Evolutionary conservation across 1,140 invertebrate genomes (phyloP).

Genomic region (Hormaphis cornu): DNA sequence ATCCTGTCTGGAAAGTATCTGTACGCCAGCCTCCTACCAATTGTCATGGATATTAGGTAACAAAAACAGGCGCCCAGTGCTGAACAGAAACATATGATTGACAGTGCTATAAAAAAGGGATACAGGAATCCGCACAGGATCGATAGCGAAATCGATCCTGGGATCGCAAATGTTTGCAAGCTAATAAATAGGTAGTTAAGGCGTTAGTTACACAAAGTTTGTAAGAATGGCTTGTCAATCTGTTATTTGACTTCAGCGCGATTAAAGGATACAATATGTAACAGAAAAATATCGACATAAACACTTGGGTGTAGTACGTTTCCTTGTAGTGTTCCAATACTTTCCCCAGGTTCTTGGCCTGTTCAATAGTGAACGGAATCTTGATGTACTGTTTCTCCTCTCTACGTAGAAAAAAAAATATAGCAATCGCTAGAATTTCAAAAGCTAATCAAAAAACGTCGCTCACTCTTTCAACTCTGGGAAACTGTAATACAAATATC

Average conservation of each 20-base stretch:
- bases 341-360: constrained; percentile 88
- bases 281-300: constrained; percentile 77
- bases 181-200: constrained; percentile 48
- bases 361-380: constrained; percentile 86
- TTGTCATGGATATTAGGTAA: constrained; percentile 81
- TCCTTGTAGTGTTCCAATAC: constrained; percentile 90
- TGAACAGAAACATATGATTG: constrained; percentile 91
- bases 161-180: constrained; percentile 98
- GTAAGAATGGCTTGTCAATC: neutral
- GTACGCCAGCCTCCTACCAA: constrained; percentile 74
- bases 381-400: constrained; percentile 81
- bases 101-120: constrained; percentile 78
- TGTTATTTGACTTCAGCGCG: neutral
- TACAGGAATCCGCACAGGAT: constrained; percentile 97
- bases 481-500: constrained; percentile 64
- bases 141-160: constrained; percentile 94
- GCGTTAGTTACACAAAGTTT: too few species aligned
- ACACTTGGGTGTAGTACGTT: constrained; percentile 84
- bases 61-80: constrained; percentile 91
- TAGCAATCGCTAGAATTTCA: neutral
- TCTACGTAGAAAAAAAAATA: constrained; percentile 52
- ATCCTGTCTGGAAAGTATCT: constrained; percentile 85
- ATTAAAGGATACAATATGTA: constrained; percentile 97
- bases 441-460: constrained; percentile 22
- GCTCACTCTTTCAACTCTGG: constrained; percentile 74